Evolutionary conservation across 2,888 invertebrate genomes (phyloP).

Genomic region (Melieria crassipennis): DNA sequence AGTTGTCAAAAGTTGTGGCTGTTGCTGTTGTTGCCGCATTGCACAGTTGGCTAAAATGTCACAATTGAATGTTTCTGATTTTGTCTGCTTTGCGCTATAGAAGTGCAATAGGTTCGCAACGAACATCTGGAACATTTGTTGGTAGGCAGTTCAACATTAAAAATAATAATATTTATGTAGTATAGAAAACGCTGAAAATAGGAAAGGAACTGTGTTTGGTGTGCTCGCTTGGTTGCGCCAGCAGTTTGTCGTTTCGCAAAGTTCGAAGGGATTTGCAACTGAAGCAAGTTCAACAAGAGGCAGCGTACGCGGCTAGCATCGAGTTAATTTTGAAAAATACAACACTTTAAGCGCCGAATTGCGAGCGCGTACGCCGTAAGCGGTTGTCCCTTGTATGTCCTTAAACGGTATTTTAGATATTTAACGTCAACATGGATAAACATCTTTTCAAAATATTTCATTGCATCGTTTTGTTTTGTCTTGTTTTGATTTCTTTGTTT

Average conservation of each 20-base stretch:
- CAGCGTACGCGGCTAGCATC: constrained; percentile 46
- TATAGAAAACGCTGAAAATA: neutral
- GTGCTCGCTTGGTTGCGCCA: too few relatives aligned
- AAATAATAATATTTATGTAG: constrained; percentile 21
- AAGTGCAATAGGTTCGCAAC: constrained; percentile 14
- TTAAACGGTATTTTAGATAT: too few relatives aligned
- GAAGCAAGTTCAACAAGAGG: constrained; percentile 49
- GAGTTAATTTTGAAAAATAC: neutral
- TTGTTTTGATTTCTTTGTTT: too few relatives aligned
- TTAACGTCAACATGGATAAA: too few relatives aligned
- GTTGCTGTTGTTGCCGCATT: constrained; percentile 28
- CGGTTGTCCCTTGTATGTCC: too few relatives aligned
- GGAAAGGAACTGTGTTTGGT: neutral
- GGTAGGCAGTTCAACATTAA: constrained; percentile 47
- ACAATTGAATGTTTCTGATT: constrained; percentile 40
- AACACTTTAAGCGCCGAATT: too few relatives aligned
- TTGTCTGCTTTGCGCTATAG: too few relatives aligned
- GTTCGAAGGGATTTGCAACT: constrained; percentile 2
- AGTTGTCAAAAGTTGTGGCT: too few relatives aligned
- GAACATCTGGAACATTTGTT: neutral
- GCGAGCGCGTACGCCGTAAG: too few relatives aligned
- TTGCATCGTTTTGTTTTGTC: too few relatives aligned
- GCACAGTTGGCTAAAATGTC: constrained; percentile 33
- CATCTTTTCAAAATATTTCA: too few relatives aligned
- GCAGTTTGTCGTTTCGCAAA: too few relatives aligned